Percentiles rank a stretch among this genome's conserved stretches.
phyloP scores from a whole-genome alignment of 1,140 invertebrate species.

The Orussus abietinus region DNA sequence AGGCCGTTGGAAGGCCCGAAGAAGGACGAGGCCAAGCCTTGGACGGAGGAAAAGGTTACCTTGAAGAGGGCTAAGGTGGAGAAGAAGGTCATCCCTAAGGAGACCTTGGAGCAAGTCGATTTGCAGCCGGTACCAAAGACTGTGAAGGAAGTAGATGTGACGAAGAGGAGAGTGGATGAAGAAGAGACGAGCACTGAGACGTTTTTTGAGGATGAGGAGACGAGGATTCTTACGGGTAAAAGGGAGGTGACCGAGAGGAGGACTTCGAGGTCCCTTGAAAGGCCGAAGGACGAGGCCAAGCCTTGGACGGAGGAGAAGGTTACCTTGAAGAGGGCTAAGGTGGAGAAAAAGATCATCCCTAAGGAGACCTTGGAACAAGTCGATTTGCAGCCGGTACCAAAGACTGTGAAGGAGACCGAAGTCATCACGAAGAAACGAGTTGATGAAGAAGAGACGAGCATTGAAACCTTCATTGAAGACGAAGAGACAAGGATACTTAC shows the following conservation, averaged over 20 bases:
- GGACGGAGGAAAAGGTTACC: conserved; percentile 44
- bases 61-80: conserved; percentile 33
- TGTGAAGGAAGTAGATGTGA: too few relatives aligned
- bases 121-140: conserved; percentile 22
- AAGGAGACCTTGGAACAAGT: conserved; percentile 47
- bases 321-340: conserved; percentile 38
- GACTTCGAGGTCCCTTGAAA: conserved; percentile 33
- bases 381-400: conserved; percentile 53
- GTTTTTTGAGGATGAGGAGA: conserved; percentile 15
- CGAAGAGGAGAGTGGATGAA: conserved; percentile 18
- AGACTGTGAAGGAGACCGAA: conserved; percentile 10
- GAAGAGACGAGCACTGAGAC: conserved; percentile 24
- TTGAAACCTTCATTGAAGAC: conserved; percentile 22
- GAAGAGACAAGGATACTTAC: conserved; percentile 18
- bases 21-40: conserved; percentile 35
- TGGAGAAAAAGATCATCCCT: conserved; percentile 39
- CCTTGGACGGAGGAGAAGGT: conserved; percentile 42
- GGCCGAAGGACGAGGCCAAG: conserved; percentile 32
- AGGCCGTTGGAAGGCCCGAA: conserved; percentile 10
- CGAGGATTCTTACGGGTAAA: too few relatives aligned
- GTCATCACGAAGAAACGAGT: conserved; percentile 6
- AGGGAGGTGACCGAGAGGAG: conserved; percentile 16
- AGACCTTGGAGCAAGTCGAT: conserved; percentile 25
- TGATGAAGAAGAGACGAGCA: conserved; percentile 14
- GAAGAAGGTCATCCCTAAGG: conserved; percentile 32